These are phyloP conservation scores for Pachymerium ferrugineum DNA, from an alignment of 2,888 invertebrate genomes.

Conservation along the genomic window DNA sequence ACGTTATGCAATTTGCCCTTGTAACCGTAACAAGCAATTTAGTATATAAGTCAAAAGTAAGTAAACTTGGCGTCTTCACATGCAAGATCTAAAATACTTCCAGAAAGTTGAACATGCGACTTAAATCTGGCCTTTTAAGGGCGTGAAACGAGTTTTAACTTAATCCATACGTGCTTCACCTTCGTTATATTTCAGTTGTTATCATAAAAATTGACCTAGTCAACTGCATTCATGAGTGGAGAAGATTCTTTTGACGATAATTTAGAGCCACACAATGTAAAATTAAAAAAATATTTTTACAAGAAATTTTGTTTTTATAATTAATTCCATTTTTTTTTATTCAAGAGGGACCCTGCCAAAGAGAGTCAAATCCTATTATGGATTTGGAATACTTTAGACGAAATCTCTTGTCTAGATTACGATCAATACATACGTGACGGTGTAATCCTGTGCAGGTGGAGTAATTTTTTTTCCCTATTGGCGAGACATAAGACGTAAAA, in stretches of 20 bases:
- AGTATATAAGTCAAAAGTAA: background rate
- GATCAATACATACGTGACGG: conserved; percentile 41
- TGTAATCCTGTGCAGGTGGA: conserved; percentile 40
- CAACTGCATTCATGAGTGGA: conserved; percentile 13
- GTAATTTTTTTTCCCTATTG: too few species aligned
- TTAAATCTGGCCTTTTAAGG: background rate
- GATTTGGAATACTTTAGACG: conserved; percentile 40
- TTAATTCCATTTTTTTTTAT: background rate
- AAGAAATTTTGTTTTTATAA: too few species aligned
- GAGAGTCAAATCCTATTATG: conserved; percentile 41
- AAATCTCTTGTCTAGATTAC: conserved; percentile 40
- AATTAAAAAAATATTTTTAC: background rate
- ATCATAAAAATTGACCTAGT: background rate
- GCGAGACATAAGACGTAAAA: too few species aligned
- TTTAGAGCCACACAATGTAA: background rate
- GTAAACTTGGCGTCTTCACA: conserved; percentile 2
- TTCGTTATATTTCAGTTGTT: background rate
- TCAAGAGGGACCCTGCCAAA: conserved; percentile 39
- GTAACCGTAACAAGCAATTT: background rate
- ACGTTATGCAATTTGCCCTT: background rate
- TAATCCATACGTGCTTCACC: background rate
- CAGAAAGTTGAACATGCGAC: background rate
- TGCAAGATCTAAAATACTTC: background rate
- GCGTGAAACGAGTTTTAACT: background rate
- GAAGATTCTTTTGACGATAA: background rate